phyloP scores from a whole-genome alignment of 2,113 vertebrate species.

The Lathamus discolor region DNA sequence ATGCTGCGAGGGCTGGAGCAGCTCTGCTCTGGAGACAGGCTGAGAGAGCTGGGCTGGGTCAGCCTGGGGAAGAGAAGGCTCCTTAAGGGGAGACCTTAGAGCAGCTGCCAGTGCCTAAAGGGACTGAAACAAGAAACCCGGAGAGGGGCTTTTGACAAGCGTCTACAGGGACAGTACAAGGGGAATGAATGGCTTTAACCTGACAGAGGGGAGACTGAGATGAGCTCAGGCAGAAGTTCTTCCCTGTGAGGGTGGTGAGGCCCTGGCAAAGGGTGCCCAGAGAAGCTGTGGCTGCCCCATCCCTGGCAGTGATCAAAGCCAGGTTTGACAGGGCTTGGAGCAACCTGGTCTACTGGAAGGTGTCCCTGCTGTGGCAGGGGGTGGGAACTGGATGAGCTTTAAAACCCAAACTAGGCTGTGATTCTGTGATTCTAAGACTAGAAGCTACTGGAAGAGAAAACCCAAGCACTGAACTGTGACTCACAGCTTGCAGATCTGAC shows the following conservation, averaged over 20 bases:
- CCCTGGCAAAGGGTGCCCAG: neutral
- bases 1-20: neutral
- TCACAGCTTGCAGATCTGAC: neutral
- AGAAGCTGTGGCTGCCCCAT: neutral
- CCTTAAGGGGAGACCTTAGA: neutral
- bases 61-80: neutral
- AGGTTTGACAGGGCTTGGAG: neutral
- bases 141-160: neutral
- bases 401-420: neutral
- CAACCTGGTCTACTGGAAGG: neutral
- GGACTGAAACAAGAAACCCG: neutral
- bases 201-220: neutral
- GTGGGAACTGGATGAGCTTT: accelerated
- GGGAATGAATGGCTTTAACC: neutral
- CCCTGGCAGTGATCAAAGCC: neutral
- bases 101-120: neutral
- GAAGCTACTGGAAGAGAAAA: neutral
- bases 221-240: neutral
- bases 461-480: too few relatives aligned
- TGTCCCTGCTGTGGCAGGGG: neutral
- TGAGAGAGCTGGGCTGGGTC: neutral
- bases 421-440: neutral
- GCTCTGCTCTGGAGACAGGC: neutral
- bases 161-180: neutral
- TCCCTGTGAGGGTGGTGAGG: neutral